Conservation (phyloP, 53 echinoderm and acorn worm genomes). For the Zoroaster sp. region DNA sequence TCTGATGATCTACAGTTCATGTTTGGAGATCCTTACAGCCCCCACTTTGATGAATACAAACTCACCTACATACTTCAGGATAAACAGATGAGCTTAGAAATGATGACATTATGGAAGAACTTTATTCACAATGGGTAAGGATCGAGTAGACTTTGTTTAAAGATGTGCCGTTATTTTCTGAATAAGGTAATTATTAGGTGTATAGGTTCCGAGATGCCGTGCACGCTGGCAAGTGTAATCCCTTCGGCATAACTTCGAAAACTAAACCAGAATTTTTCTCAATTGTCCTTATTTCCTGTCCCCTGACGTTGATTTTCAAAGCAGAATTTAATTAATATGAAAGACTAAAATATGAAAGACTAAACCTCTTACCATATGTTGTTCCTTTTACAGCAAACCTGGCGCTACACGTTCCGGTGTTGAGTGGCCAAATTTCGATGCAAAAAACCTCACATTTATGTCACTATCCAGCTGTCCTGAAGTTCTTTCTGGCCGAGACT, state of each 20-base stretch:
- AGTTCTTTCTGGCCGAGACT: background rate
- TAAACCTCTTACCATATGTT: background rate
- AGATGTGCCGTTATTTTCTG: no score
- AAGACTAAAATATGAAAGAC: background rate
- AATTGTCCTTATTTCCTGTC: no score
- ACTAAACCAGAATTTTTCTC: no score
- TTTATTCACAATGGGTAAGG: slow-evolving; percentile 45
- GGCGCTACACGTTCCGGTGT: slow-evolving; percentile 3
- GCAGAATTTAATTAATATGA: background rate
- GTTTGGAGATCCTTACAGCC: slow-evolving; percentile 66
- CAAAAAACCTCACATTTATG: background rate
- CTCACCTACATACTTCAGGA: slow-evolving; percentile 24
- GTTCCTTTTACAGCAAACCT: background rate
- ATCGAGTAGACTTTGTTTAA: no score
- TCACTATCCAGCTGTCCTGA: slow-evolving; percentile 21
- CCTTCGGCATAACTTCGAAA: no score
- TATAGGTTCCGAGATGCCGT: no score
- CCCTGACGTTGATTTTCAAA: background rate
- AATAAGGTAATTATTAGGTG: no score
- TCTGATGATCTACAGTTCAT: slow-evolving; percentile 63
- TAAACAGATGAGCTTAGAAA: slow-evolving; percentile 5
- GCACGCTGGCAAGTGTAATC: no score
- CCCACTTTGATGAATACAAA: slow-evolving; percentile 19
- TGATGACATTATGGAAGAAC: slow-evolving; percentile 20
- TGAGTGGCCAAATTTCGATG: slow-evolving; percentile 31